Conservation (phyloP, 2,113 vertebrate genomes). For the Neolamprologus fasciatus region DNA sequence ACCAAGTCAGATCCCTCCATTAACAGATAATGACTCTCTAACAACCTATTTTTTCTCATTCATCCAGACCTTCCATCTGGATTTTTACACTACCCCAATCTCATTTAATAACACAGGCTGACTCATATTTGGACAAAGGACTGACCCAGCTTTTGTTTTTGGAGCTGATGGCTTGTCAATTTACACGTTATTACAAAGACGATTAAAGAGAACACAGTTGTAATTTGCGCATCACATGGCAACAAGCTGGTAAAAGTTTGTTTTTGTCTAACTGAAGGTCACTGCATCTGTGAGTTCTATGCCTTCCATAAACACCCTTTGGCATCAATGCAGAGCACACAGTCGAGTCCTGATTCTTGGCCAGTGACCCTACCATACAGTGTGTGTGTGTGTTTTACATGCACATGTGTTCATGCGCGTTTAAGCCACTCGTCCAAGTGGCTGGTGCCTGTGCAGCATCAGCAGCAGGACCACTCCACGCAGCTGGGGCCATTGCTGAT, state of each 20-base stretch:
- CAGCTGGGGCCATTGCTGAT: conserved; percentile 45
- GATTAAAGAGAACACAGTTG: not conserved
- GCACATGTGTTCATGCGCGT: not conserved
- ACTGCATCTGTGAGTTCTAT: not conserved
- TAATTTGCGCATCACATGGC: not conserved
- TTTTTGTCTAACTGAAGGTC: conserved; percentile 6
- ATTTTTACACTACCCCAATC: not conserved
- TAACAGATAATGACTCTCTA: conserved; percentile 14
- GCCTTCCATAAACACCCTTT: conserved; percentile 1
- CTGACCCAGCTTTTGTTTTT: not conserved
- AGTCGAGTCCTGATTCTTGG: not conserved
- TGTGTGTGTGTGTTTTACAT: not conserved
- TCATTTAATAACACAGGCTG: not conserved
- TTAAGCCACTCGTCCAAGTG: conserved; percentile 10
- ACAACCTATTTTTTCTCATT: not conserved
- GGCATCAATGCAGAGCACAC: not conserved
- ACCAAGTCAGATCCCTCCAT: not conserved
- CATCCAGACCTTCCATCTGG: conserved; percentile 22
- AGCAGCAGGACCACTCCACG: conserved; percentile 23
- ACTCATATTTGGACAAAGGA: not conserved
- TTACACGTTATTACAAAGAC: not conserved
- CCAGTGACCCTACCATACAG: not conserved
- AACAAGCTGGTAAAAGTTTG: not conserved
- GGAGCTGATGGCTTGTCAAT: not conserved
- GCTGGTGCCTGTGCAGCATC: not conserved